Evolutionary conservation across 2,797 vertebrate genomes (phyloP), one percentile per base, ranked within the genome.

Genomic region (Menidia menidia): DNA sequence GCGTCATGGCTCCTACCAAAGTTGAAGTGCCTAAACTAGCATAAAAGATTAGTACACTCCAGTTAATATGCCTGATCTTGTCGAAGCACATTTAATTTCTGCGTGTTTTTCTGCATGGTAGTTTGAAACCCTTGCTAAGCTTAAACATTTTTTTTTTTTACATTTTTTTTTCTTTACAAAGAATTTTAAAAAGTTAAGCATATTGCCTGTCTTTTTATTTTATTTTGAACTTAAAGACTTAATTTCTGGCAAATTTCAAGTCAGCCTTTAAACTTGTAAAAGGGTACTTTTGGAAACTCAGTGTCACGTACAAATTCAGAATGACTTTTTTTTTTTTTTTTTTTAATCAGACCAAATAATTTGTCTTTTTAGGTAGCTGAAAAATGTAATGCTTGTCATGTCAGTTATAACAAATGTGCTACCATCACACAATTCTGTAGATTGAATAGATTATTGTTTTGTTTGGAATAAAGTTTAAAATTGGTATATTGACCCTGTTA

Each of bases 1-100:
- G 18, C 12, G 0, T 4, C 13, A 52, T 8, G 16, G 16, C 15
- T 0, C 6, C 51, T 68, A 76, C 61, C 85, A 65, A 83, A 42
- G 19, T 43, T 12, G 15, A 60, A 14, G 2, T 31, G 60, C 4
- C 53, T 52, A 48, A 4, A n/a, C 18, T 31, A 44, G 19, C 6
- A 4, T 53, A 7, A 25, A 6, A 67, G 0, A 1, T 0, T 0
- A 3, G 32, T 9, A 35, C 1, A 10, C 55, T 15, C 14, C 30
- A 19, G 3, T 31, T 12, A 3, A 0, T 3, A 8, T 2, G 0
- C 7, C 42, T 13, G 10, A 15, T 11, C 47, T 4, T 15, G 2
- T 9, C 6, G 30, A 0, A 3, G 47, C 47, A 50, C 19, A 19
- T 30, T 57, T 64, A 8, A n/a, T 15, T 45, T 15, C 41, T 25